phyloP scores from a whole-genome alignment of 1,140 invertebrate genomes.

The Trachymyrmex cornetzi region DNA sequence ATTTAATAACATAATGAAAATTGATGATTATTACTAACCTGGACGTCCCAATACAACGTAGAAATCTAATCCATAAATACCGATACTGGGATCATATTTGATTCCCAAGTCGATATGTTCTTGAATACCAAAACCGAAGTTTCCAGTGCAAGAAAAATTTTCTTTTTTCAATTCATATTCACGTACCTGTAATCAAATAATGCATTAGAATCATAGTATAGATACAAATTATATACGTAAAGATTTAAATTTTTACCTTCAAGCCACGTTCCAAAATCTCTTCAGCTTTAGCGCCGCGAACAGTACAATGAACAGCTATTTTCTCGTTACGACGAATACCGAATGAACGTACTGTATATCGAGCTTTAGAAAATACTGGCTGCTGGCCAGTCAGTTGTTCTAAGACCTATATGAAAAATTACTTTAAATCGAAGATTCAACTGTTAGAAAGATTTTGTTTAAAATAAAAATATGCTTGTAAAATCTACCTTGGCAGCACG shows the following conservation, averaged over 20 bases:
- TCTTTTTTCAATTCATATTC: slow-evolving; percentile 99
- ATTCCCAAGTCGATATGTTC: slow-evolving; percentile 99
- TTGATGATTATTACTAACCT: slow-evolving; percentile 87
- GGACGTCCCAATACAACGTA: slow-evolving; percentile 99
- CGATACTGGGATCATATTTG: slow-evolving; percentile 99
- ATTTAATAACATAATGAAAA: background rate
- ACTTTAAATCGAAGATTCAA: background rate
- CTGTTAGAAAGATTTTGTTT: background rate
- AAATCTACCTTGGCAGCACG: slow-evolving; percentile 96
- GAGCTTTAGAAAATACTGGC: slow-evolving; percentile 99
- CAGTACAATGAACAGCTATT: slow-evolving; percentile 99
- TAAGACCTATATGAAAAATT: slow-evolving; percentile 91
- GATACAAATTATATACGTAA: background rate
- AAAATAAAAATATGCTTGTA: slow-evolving; percentile 2
- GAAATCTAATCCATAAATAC: slow-evolving; percentile 99
- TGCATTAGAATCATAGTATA: slow-evolving; percentile 27
- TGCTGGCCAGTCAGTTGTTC: slow-evolving; percentile 99
- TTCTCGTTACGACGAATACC: slow-evolving; percentile 99
- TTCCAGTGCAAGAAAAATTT: slow-evolving; percentile 99
- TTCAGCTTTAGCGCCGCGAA: slow-evolving; percentile 99
- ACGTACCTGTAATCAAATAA: slow-evolving; percentile 91
- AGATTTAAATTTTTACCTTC: slow-evolving; percentile 90
- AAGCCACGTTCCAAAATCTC: slow-evolving; percentile 99
- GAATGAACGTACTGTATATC: slow-evolving; percentile 99
- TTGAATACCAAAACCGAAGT: slow-evolving; percentile 99